Conservation (phyloP, 2,888 invertebrate genomes). For the Perdita meconis region DNA sequence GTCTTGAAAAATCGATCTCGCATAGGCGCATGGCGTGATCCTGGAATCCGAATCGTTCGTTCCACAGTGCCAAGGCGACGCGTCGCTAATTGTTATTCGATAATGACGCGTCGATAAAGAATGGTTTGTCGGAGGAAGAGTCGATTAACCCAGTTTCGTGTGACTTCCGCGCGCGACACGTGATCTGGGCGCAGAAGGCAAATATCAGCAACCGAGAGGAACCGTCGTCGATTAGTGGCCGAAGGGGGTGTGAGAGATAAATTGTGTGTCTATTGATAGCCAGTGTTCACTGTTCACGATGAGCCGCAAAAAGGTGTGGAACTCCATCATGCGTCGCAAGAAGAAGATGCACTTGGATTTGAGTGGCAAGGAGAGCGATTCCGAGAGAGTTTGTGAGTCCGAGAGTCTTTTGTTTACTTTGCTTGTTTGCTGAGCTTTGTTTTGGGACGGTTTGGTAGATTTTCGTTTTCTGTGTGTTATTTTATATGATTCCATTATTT, state of each 20-base stretch:
- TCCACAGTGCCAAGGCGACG: not conserved
- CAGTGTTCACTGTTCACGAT: constrained; percentile 66
- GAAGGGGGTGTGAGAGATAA: not conserved
- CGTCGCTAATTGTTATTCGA: constrained; percentile 37
- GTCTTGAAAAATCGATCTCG: too few species aligned
- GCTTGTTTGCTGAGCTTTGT: not conserved
- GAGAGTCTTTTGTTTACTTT: not conserved
- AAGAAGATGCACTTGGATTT: constrained; percentile 77
- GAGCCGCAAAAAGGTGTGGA: constrained; percentile 83
- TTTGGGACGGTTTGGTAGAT: not conserved
- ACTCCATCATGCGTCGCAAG: constrained; percentile 82
- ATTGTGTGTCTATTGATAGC: constrained; percentile 2
- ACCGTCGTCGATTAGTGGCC: not conserved
- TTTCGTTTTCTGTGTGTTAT: too few species aligned
- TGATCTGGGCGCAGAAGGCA: constrained; percentile 12
- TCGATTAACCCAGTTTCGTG: constrained; percentile 62
- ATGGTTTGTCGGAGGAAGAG: constrained; percentile 51
- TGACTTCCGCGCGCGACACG: constrained; percentile 24
- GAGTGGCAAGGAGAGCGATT: constrained; percentile 41
- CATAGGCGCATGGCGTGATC: too few species aligned
- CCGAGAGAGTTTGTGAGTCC: constrained; percentile 62
- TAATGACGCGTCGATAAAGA: constrained; percentile 53
- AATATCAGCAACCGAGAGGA: constrained; percentile 8
- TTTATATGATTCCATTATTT: too few species aligned
- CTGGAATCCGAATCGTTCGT: not conserved